Percentiles rank a stretch among this genome's conserved stretches.
Evolutionary conservation across 2,113 vertebrate genomes (phyloP).

Genomic region (Siniperca knerii): DNA sequence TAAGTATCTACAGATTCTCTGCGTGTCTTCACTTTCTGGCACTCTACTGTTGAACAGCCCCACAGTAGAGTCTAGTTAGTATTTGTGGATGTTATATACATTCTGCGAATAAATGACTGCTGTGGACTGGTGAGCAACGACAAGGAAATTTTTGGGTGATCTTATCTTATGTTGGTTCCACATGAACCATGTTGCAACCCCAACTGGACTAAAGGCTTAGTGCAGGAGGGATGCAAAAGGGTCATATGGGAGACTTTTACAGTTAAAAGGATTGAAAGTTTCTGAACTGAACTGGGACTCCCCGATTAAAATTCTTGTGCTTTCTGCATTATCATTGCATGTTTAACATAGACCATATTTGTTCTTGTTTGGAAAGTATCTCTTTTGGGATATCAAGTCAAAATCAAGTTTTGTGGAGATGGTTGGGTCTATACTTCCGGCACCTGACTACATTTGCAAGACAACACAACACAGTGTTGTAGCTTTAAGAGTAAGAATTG

Average conservation of each 20-base stretch:
- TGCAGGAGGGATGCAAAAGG: conserved; percentile 18
- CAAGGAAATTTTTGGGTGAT: conserved; percentile 81
- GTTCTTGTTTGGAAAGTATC: background rate
- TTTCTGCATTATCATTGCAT: background rate
- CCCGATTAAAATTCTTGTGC: background rate
- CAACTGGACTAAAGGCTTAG: conserved; percentile 3
- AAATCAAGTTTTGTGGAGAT: conserved; percentile 7
- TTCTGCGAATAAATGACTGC: conserved; percentile 94
- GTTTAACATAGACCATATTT: background rate
- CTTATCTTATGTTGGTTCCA: background rate
- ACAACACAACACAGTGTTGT: background rate
- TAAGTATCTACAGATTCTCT: conserved; percentile 94
- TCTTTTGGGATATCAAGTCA: conserved; percentile 8
- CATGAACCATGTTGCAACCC: conserved; percentile 14
- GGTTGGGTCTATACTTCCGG: background rate
- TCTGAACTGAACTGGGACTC: background rate
- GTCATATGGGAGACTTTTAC: background rate
- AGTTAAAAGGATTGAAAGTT: background rate
- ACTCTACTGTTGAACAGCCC: conserved; percentile 88
- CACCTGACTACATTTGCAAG: background rate
- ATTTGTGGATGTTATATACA: conserved; percentile 87
- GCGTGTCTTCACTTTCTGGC: conserved; percentile 61
- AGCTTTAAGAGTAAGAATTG: conserved; percentile 7
- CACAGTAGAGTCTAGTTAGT: conserved; percentile 86
- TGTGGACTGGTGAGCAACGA: conserved; percentile 83